Base-by-base conservation (phyloP, 2,797 vertebrate species). In the Poeciliopsis presidionis region DNA sequence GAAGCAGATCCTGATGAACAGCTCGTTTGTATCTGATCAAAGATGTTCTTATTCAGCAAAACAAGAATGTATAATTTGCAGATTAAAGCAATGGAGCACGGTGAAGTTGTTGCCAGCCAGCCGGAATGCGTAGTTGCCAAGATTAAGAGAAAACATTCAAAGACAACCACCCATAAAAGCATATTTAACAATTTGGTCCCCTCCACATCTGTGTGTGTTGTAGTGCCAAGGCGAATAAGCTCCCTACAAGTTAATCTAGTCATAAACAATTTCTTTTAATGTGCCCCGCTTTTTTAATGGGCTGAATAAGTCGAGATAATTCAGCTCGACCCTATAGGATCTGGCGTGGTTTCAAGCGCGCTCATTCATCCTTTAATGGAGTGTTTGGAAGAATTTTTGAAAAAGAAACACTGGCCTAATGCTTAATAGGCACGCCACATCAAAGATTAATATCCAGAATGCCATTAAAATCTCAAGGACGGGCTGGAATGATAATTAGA, bases 401-500 rank as follows among this genome's bases (percentile, higher is more conserved):
- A 90, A 70, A 93, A 91, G 91, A 92, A 90, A 91, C 87, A 84
- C 81, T 91, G 85, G 90, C 86, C 93, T 91, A 90, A 93, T 88
- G 91, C 91, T 94, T 94, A 95, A 94, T 92, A 94, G 92, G 92
- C 94, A 84, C 88, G 86, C 87, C 90, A 86, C 94, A 95, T 95
- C 93, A 95, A 95, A 95, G 94, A 95, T 95, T 95, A 95, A 95
- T 95, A 96, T 94, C 95, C 93, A 95, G 92, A 94, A 95, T 94
- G 94, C 94, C 94, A 95, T 95, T 95, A 95, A 70, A 95, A 95
- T 92, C 94, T 93, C 95, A 96, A 96, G 95, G 95, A 94, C 95
- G 90, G 94, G 89, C 92, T 91, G 93, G 94, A 94, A 96, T 95
- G 92, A 95, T 96, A 96, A 96, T 96, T 95, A 95, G 89, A 95